A percentile compares a stretch with the other conserved stretches of the same genome.
These are phyloP conservation scores for Sorex fumeus DNA, from an alignment of 2,113 vertebrate genomes.

Conservation along the genomic window DNA sequence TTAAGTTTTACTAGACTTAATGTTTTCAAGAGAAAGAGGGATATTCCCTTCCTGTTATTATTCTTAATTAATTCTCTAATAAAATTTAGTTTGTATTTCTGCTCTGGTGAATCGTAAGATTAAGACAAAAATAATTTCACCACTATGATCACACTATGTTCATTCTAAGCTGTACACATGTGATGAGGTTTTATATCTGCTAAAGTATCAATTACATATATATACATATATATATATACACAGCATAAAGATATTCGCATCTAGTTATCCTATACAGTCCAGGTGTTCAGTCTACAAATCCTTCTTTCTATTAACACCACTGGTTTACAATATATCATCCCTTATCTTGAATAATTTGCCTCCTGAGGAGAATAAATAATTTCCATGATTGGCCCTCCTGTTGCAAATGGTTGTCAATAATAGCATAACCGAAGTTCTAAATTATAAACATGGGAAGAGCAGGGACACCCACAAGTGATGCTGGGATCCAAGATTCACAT, in stretches of 20 bases:
- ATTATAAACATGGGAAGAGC: not conserved
- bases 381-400: not conserved
- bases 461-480: rapidly evolving
- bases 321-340: constrained; percentile 1
- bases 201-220: not conserved
- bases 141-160: not conserved
- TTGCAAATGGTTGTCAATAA: not conserved
- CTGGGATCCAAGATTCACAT: not conserved
- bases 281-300: not conserved
- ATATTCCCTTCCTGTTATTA: not conserved
- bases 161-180: not conserved
- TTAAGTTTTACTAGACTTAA: constrained; percentile 3
- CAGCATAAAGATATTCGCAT: too few species aligned
- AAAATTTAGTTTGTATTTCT: constrained; percentile 58
- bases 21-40: constrained; percentile 23
- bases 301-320: not conserved
- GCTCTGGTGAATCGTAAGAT: constrained; percentile 30
- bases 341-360: not conserved
- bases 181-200: constrained; percentile 20
- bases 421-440: not conserved
- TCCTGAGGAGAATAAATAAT: constrained; percentile 11
- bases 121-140: constrained; percentile 18
- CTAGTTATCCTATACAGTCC: not conserved
- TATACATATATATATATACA: not conserved
- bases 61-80: constrained; percentile 52